phyloP scores from a whole-genome alignment of 2,888 invertebrate genomes.

The Hetaerina titia region DNA sequence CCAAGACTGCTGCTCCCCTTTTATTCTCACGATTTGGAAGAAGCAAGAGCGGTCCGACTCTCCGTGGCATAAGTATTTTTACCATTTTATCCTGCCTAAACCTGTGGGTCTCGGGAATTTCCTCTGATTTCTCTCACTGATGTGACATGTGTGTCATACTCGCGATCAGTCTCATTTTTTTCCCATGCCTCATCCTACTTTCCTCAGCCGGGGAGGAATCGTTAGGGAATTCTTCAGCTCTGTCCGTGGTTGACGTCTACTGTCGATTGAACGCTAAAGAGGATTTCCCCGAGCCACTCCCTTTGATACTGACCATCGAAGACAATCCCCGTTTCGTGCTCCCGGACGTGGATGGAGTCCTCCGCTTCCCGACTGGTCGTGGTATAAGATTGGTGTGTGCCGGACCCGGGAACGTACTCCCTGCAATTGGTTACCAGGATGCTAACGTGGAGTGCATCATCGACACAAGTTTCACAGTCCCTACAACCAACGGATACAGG shows the following conservation, averaged over 20 bases:
- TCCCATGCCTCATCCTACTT: not conserved
- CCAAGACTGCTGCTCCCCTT: no score
- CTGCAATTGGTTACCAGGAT: not conserved
- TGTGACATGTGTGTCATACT: not conserved
- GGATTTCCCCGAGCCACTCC: not conserved
- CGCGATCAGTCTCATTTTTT: not conserved
- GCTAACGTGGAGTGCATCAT: not conserved
- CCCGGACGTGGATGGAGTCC: not conserved
- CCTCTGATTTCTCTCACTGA: not conserved
- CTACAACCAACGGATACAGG: not conserved
- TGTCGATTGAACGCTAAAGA: not conserved
- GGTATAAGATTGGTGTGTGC: not conserved
- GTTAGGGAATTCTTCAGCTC: not conserved
- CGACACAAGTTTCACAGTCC: not conserved
- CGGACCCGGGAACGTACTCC: not conserved
- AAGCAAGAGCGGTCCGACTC: no score
- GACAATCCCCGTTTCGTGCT: not conserved
- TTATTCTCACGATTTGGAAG: no score
- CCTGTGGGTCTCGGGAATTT: not conserved
- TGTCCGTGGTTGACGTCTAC: not conserved
- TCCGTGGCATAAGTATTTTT: no score
- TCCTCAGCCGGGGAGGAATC: not conserved
- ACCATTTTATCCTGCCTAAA: no score
- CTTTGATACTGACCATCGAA: not conserved
- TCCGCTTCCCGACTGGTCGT: not conserved